A percentile compares a stretch with the other conserved stretches of the same genome.
These are phyloP conservation scores for Sinosuthora webbiana DNA, from an alignment of 2,113 vertebrate species.

Conservation along the genomic window DNA sequence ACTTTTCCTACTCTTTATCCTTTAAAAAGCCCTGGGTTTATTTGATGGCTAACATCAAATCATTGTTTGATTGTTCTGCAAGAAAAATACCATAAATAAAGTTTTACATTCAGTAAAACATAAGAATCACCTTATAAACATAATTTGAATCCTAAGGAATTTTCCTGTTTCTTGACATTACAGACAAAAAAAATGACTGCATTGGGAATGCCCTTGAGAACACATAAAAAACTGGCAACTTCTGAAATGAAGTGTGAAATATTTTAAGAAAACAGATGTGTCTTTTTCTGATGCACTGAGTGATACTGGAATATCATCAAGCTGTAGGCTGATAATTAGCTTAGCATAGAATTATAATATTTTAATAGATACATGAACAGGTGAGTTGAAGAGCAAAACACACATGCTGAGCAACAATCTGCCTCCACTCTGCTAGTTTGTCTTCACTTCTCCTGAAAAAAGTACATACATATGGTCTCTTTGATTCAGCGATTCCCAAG, in stretches of 20 bases:
- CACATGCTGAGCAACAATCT: background rate
- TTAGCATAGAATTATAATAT: background rate
- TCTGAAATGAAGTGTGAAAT: slow-evolving; percentile 8
- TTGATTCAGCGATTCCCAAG: background rate
- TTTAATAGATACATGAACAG: background rate
- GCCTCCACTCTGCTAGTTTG: background rate
- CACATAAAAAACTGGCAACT: background rate
- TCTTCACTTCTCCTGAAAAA: background rate
- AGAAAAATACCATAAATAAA: background rate
- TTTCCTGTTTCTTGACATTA: background rate
- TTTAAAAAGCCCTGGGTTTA: background rate
- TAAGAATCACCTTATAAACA: background rate
- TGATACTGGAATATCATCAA: background rate
- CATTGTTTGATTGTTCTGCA: background rate
- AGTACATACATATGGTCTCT: background rate
- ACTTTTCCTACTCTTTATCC: background rate
- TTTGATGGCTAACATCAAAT: background rate
- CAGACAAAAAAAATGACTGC: background rate
- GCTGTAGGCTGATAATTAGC: background rate
- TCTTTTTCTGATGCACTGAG: background rate
- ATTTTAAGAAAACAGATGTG: slow-evolving; percentile 2
- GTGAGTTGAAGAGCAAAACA: background rate
- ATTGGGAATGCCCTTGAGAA: background rate
- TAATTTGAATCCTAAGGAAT: background rate
- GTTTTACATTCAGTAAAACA: background rate